Evolutionary conservation across 1,140 invertebrate species (phyloP).

Genomic region (Sycobia sp.): DNA sequence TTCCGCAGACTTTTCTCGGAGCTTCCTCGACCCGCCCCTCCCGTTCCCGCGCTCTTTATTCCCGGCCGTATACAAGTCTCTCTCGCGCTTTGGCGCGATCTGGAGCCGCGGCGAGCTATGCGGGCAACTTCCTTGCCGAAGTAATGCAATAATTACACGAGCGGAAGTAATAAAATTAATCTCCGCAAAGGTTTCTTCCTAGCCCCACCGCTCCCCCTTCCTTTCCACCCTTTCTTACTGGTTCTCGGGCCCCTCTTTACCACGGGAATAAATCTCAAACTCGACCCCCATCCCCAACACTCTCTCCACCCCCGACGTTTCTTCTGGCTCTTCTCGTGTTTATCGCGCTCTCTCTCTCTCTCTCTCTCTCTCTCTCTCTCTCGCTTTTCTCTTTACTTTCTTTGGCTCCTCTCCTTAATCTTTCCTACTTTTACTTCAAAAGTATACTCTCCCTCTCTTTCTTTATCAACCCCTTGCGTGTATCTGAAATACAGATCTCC

Average conservation of each 20-base stretch:
- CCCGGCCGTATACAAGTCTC: too few relatives aligned
- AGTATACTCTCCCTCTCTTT: neutral
- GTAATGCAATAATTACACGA: slow-evolving; percentile 56
- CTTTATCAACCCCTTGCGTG: too few relatives aligned
- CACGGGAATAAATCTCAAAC: slow-evolving; percentile 23
- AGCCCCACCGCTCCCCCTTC: slow-evolving; percentile 38
- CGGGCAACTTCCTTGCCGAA: slow-evolving; percentile 47
- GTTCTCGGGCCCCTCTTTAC: too few relatives aligned
- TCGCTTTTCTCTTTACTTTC: too few relatives aligned
- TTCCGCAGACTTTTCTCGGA: too few relatives aligned
- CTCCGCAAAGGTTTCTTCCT: slow-evolving; percentile 38
- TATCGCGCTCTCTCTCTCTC: too few relatives aligned
- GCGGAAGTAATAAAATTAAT: slow-evolving; percentile 60
- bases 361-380: too few relatives aligned
- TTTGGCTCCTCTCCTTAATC: neutral
- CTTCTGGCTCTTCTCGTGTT: too few relatives aligned
- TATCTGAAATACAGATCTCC: slow-evolving; percentile 2
- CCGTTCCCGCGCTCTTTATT: neutral
- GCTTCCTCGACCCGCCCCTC: neutral
- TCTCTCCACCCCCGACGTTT: too few relatives aligned
- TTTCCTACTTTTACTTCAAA: slow-evolving; percentile 4
- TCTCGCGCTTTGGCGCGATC: too few relatives aligned
- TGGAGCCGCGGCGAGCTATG: too few relatives aligned
- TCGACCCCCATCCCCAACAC: neutral
- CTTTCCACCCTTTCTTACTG: slow-evolving; percentile 33